These are phyloP conservation scores for Lagopus leucura DNA, from an alignment of 2,113 vertebrate species.

Conservation along the genomic window DNA sequence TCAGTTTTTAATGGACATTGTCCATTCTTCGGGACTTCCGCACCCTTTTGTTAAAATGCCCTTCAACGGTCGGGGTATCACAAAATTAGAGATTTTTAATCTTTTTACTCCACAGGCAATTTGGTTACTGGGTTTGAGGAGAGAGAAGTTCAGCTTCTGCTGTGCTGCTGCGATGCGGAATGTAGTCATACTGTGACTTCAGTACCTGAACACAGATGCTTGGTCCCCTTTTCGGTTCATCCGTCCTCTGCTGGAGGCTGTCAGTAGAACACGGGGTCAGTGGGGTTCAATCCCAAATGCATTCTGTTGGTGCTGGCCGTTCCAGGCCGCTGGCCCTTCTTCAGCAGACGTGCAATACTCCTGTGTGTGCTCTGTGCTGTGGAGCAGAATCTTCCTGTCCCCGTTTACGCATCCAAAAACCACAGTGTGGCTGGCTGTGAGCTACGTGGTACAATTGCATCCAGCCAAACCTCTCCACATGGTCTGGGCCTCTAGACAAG, in stretches of 20 bases:
- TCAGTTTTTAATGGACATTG: background rate
- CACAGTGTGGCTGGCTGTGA: background rate
- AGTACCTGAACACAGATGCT: background rate
- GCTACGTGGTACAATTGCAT: background rate
- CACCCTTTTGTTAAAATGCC: background rate
- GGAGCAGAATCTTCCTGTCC: background rate
- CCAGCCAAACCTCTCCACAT: constrained; percentile 32
- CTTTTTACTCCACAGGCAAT: background rate
- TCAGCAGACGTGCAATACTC: constrained; percentile 29
- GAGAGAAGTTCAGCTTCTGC: background rate
- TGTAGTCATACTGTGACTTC: background rate
- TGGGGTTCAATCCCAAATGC: background rate
- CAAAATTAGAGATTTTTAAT: background rate
- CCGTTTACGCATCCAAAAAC: background rate
- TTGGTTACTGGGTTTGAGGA: background rate
- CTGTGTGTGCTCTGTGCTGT: background rate
- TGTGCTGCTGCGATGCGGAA: background rate
- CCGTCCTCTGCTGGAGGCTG: constrained; percentile 30
- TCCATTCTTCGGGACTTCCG: background rate
- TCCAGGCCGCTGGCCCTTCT: constrained; percentile 8
- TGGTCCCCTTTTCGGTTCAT: constrained; percentile 1
- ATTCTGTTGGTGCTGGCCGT: constrained; percentile 29
- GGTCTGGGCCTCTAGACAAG: constrained; percentile 38
- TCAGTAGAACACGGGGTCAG: background rate
- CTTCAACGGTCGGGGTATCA: background rate